Evolutionary conservation across 2,113 vertebrate genomes (phyloP).

Genomic region (Platichthys flesus): DNA sequence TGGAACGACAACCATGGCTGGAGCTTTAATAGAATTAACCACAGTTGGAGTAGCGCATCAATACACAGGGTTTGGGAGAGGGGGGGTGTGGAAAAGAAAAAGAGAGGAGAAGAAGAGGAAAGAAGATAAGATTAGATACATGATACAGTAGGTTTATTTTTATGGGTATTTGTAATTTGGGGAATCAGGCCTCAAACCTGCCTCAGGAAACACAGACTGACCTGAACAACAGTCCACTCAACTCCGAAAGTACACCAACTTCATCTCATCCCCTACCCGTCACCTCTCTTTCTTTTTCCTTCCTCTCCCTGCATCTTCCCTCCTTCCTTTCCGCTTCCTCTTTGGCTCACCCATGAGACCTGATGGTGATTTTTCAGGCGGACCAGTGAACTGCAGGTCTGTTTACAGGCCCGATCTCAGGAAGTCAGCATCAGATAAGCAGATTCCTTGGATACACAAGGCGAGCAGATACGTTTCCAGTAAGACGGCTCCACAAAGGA

Average conservation of each 20-base stretch:
- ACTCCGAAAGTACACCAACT: slow-evolving; percentile 19
- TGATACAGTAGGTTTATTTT: slow-evolving; percentile 17
- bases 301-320: slow-evolving; percentile 53
- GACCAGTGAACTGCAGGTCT: slow-evolving; percentile 58
- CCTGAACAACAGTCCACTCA: slow-evolving; percentile 12
- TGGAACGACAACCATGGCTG: slow-evolving; percentile 62
- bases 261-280: slow-evolving; percentile 42
- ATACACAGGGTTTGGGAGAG: slow-evolving; percentile 34
- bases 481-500: slow-evolving; percentile 46
- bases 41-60: slow-evolving; percentile 66
- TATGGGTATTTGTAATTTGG: slow-evolving; percentile 37
- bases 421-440: slow-evolving; percentile 79
- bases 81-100: slow-evolving; percentile 6
- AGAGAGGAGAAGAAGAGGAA: background rate
- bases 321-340: slow-evolving; percentile 63
- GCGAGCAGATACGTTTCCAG: slow-evolving; percentile 70
- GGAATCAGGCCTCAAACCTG: slow-evolving; percentile 21
- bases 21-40: slow-evolving; percentile 72
- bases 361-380: slow-evolving; percentile 45
- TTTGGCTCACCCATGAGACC: slow-evolving; percentile 68
- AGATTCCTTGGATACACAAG: slow-evolving; percentile 74
- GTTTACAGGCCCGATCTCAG: slow-evolving; percentile 73
- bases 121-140: slow-evolving; percentile 1
- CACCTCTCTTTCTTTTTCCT: slow-evolving; percentile 34
- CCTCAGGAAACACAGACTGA: slow-evolving; percentile 31